Conservation (phyloP, 92 coral and sea anemone genomes). For the Epizoanthus rinbou region DNA sequence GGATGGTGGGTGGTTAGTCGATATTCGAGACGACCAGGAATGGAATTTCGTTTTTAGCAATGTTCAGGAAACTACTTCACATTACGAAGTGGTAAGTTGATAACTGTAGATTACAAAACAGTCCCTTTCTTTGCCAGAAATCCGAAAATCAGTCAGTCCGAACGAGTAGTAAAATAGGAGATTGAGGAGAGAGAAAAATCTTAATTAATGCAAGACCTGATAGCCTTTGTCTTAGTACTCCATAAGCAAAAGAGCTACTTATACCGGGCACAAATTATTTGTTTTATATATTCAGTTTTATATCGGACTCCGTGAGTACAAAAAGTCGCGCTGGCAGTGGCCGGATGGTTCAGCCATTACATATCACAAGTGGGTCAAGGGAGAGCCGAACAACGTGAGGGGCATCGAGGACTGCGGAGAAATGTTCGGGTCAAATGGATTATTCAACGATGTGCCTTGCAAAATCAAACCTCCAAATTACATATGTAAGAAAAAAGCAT, state of each 20-base stretch:
- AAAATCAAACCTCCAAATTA: background rate
- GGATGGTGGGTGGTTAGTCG: slow-evolving; percentile 36
- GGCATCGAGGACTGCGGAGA: slow-evolving; percentile 9
- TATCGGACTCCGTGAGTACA: slow-evolving; percentile 13
- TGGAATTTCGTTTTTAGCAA: slow-evolving; percentile 32
- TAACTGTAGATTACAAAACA: background rate
- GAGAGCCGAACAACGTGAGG: background rate
- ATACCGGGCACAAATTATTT: background rate
- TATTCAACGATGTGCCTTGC: background rate
- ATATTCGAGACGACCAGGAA: slow-evolving; percentile 29
- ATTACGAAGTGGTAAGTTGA: background rate
- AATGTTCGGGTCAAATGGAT: background rate
- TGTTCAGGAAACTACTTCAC: background rate
- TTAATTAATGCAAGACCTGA: no score
- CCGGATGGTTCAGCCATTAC: slow-evolving; percentile 8
- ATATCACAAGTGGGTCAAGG: slow-evolving; percentile 19
- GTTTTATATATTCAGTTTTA: background rate
- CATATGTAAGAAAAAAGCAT: slow-evolving; percentile 26
- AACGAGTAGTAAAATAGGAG: no score
- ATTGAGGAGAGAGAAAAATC: no score
- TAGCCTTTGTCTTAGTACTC: no score
- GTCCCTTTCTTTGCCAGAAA: no score
- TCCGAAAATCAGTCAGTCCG: no score
- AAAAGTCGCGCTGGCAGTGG: slow-evolving; percentile 33
- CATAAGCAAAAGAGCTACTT: no score